phyloP scores from a whole-genome alignment of 2,888 invertebrate species.

The Metallyticus violacea region DNA sequence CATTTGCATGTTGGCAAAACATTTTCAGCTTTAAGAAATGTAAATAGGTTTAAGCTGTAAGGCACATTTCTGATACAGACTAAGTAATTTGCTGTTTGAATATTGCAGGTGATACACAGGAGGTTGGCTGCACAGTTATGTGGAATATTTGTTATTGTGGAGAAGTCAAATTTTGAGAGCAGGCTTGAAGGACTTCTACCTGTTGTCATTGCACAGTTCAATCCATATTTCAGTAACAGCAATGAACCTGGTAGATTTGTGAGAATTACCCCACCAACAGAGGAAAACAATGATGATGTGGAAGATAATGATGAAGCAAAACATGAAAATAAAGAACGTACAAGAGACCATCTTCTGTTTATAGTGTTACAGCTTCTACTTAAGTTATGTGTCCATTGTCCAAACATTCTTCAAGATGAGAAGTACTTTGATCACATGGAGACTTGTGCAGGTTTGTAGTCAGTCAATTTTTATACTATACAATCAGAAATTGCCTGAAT shows the following conservation, averaged over 20 bases:
- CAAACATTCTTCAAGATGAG: conserved; percentile 54
- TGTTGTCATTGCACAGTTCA: conserved; percentile 54
- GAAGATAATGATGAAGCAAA: conserved; percentile 30
- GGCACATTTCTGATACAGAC: no score
- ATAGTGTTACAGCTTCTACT: conserved; percentile 69
- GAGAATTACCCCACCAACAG: conserved; percentile 38
- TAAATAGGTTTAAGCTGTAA: no score
- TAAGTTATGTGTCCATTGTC: conserved; percentile 64
- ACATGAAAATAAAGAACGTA: conserved; percentile 57
- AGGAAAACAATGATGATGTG: conserved; percentile 36
- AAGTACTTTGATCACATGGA: conserved; percentile 45
- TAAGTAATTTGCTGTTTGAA: no score
- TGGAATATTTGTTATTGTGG: conserved; percentile 75
- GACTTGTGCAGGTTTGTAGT: conserved; percentile 26
- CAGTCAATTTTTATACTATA: not conserved
- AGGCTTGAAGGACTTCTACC: conserved; percentile 63
- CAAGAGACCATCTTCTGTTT: conserved; percentile 71
- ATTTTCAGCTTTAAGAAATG: no score
- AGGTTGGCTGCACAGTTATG: conserved; percentile 75
- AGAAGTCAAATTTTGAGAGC: conserved; percentile 66
- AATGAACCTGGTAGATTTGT: conserved; percentile 58
- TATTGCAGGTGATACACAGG: conserved; percentile 58
- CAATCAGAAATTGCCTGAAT: no score
- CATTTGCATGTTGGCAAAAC: no score
- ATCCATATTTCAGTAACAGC: conserved; percentile 28